A percentile compares a stretch with the other conserved stretches of the same genome.
Evolutionary conservation across 2,797 vertebrate genomes (phyloP).

Genomic region (Phrynocephalus guinanensis): DNA sequence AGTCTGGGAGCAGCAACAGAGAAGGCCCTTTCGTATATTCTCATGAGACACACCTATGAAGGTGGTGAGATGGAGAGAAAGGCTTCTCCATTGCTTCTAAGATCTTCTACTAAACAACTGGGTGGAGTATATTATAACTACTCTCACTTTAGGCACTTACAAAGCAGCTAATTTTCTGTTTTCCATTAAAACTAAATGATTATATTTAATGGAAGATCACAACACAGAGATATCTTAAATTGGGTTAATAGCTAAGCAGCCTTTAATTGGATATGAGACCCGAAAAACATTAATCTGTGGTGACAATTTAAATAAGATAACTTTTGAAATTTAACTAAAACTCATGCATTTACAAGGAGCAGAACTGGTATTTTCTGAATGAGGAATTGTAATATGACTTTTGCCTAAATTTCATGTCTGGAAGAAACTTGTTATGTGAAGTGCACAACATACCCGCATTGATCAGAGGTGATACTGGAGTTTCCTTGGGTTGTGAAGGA

Average conservation of each 20-base stretch:
- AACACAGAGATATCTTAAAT: not conserved
- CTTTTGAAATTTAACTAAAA: not conserved
- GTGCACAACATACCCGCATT: slow-evolving; percentile 77
- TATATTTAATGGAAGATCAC: not conserved
- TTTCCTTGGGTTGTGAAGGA: slow-evolving; percentile 80
- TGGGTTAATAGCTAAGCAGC: not conserved
- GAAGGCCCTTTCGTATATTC: too few species aligned
- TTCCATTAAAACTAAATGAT: not conserved
- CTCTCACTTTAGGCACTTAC: not conserved
- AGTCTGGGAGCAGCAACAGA: too few species aligned
- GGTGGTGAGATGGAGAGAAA: too few species aligned
- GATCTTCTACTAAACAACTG: not conserved
- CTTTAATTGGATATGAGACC: not conserved
- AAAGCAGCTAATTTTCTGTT: not conserved
- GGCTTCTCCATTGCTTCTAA: not conserved
- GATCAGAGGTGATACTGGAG: slow-evolving; percentile 72
- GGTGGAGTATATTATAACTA: not conserved
- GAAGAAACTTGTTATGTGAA: slow-evolving; percentile 21
- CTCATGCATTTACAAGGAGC: not conserved
- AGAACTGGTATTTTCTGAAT: not conserved
- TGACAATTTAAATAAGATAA: not conserved
- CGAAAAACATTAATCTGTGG: not conserved
- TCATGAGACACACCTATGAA: too few species aligned
- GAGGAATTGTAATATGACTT: not conserved
- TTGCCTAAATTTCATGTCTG: not conserved